Percentiles rank a stretch among this genome's conserved stretches.
Evolutionary conservation across 1,140 invertebrate species (phyloP).

Genomic region (Eumeta japonica): DNA sequence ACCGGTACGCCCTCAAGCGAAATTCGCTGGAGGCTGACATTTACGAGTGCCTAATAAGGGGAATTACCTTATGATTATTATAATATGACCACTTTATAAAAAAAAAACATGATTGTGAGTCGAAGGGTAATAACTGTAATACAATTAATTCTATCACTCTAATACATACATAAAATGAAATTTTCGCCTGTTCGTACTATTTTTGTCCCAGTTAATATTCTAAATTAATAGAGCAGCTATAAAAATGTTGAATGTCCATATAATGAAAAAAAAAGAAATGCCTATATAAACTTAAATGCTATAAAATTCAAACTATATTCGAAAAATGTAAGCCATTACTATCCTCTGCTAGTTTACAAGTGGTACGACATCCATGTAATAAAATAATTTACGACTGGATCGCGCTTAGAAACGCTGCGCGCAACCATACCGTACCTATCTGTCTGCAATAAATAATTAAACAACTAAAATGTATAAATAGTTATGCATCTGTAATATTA

Average conservation of each 20-base stretch:
- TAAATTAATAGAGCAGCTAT: no score
- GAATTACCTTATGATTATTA: constrained; percentile 50
- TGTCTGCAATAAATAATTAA: constrained; percentile 9
- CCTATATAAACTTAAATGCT: no score
- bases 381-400: no score
- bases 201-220: constrained; percentile 28
- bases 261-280: no score
- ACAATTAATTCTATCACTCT: constrained; percentile 29
- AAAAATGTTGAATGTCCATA: no score
- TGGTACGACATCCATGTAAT: no score
- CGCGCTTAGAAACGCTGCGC: no score
- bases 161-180: constrained; percentile 29
- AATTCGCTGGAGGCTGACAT: constrained; percentile 43
- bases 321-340: no score
- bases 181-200: constrained; percentile 31
- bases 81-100: constrained; percentile 39
- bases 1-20: no score
- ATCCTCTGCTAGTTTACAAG: no score
- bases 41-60: constrained; percentile 49
- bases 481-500: constrained; percentile 56
- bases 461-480: constrained; percentile 53
- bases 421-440: no score
- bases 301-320: no score
- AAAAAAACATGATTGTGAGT: constrained; percentile 47
- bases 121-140: constrained; percentile 42